phyloP scores from a whole-genome alignment of 2,797 vertebrate species.

The Pseudomugil tenellus region DNA sequence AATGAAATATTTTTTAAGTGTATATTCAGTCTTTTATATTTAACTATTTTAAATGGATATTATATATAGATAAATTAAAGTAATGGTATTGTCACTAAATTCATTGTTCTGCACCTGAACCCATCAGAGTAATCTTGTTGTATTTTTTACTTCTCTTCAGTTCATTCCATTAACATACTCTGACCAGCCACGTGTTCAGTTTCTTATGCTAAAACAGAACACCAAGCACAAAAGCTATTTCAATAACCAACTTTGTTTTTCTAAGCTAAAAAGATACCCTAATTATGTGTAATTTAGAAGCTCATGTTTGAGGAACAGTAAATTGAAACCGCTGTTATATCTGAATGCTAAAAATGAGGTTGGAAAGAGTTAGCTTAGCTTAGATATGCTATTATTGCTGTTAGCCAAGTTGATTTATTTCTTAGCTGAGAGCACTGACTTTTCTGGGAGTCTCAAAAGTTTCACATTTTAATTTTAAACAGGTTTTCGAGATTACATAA shows the following conservation, averaged over 20 bases:
- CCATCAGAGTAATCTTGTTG: constrained; percentile 28
- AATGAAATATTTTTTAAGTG: constrained; percentile 73
- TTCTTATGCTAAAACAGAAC: background rate
- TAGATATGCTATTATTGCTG: background rate
- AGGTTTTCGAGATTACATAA: background rate
- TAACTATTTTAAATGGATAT: constrained; percentile 75
- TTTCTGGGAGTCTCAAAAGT: background rate
- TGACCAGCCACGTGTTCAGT: constrained; percentile 46
- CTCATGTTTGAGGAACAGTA: background rate
- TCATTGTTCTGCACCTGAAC: constrained; percentile 61
- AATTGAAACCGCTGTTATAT: background rate
- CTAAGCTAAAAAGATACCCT: background rate
- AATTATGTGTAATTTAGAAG: background rate
- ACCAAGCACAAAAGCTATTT: background rate
- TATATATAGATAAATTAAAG: constrained; percentile 53
- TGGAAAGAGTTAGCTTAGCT: constrained; percentile 1
- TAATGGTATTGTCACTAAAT: constrained; percentile 75
- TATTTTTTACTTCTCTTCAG: constrained; percentile 60
- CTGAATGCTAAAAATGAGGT: background rate
- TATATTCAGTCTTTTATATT: constrained; percentile 80
- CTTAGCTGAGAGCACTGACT: background rate
- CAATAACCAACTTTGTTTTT: background rate
- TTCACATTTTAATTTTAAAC: background rate
- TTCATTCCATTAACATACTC: constrained; percentile 79
- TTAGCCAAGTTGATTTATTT: background rate